Evolutionary conservation across 2,797 vertebrate genomes (phyloP).

Genomic region (Sandelia bainsii): DNA sequence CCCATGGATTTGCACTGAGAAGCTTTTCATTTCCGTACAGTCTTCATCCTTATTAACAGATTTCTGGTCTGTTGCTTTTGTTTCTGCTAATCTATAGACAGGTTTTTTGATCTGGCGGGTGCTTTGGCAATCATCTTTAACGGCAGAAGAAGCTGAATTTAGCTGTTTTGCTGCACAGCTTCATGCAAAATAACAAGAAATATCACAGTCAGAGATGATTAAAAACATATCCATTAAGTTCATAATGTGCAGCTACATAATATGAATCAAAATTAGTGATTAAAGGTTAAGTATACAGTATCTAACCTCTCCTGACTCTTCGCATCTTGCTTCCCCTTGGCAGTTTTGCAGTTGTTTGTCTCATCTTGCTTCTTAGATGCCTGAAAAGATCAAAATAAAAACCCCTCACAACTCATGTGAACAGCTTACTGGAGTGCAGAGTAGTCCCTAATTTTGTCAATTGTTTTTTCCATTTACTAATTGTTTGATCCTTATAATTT

Average conservation of each 20-base stretch:
- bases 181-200: conserved; percentile 33
- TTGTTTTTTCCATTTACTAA: no score
- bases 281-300: neutral
- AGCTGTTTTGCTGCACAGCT: conserved; percentile 39
- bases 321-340: conserved; percentile 11
- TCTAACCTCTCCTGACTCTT: conserved; percentile 52
- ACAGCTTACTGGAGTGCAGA: neutral
- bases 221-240: neutral
- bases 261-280: neutral
- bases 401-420: neutral
- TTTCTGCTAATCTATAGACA: conserved; percentile 50
- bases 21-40: conserved; percentile 14
- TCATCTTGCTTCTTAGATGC: conserved; percentile 31
- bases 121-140: conserved; percentile 41
- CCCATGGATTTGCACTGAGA: neutral
- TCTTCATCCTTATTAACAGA: conserved; percentile 32
- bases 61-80: conserved; percentile 30
- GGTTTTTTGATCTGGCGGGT: conserved; percentile 62
- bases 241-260: neutral
- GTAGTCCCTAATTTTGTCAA: no score
- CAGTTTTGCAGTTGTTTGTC: neutral
- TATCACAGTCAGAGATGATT: neutral
- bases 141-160: neutral
- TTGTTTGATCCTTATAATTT: no score
- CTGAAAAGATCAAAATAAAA: conserved; percentile 32